Evolutionary conservation across 2,797 vertebrate genomes (phyloP), one percentile per base, ranked within the genome.

Genomic region (Manis crassicaudata): DNA sequence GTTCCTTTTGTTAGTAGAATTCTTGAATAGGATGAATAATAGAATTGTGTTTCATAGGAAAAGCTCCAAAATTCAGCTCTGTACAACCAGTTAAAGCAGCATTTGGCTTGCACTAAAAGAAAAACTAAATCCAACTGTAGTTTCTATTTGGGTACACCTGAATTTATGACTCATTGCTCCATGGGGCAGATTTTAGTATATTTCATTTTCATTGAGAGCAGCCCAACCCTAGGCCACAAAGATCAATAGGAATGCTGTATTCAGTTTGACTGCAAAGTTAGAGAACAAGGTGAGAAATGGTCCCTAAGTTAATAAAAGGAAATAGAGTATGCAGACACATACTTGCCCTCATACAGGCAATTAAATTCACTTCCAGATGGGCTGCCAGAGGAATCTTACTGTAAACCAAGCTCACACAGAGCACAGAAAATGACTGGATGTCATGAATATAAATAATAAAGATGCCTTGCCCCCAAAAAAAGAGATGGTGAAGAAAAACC

Each of bases 151-250:
- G 37, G 40, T 58, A 62, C 63, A 88, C 84, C 92, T 92, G 95
- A 88, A 94, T 92, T 95, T 88, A 97, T 63, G 92, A 62, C 46
- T 84, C 92, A 84, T 97, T 96, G 95, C 87, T 96, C 83, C 25
- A 6, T 76, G 85, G 13, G 18, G 88, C 70, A 80, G 68, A 92
- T 77, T 77, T 90, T 77, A 95, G 56, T 63, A 80, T 62, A 68
- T 88, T 97, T 96, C 92, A 72, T 96, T 97, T 95, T 96, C 88
- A 76, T 21, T 80, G 90, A 94, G 46, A 96, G 80, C 90, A 90
- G 68, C 82, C 77, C 90, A 96, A 87, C n/a, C 75, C 72, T 60
- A 81, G 72, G 83, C 86, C 89, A 92, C 94, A 87, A 54, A 94
- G 92, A 58, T 97, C 96, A 97, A 75, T 92, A 94, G 93, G 40